Conservation (phyloP, 2,113 vertebrate genomes). For the Ciconia stormi region DNA sequence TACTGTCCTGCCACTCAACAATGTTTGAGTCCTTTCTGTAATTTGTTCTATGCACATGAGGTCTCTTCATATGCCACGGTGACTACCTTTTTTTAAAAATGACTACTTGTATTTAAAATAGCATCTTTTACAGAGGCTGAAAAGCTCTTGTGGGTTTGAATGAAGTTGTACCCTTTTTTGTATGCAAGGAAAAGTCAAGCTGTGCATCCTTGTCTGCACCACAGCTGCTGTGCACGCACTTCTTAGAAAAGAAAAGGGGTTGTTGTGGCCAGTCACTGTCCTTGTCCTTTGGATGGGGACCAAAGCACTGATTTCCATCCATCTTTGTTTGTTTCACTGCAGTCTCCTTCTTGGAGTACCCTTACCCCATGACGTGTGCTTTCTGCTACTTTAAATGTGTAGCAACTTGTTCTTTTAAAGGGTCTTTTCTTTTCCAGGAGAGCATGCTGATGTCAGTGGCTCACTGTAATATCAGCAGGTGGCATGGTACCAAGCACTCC, state of each 20-base stretch:
- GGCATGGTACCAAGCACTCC: neutral
- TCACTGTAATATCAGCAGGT: neutral
- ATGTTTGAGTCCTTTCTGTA: neutral
- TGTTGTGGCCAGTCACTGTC: neutral
- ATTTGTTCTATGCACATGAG: neutral
- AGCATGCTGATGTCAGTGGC: neutral
- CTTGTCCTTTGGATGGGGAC: neutral
- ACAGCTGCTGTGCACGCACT: neutral
- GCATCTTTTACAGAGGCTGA: neutral
- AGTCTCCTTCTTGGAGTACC: neutral
- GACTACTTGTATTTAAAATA: neutral
- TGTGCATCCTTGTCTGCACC: neutral
- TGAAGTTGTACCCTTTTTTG: neutral
- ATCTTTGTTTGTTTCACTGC: neutral
- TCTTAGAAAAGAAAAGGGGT: neutral
- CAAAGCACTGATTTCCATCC: neutral
- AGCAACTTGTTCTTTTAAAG: neutral
- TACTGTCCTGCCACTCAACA: neutral
- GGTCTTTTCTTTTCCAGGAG: neutral
- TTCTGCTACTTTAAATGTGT: neutral
- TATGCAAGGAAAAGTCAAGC: neutral
- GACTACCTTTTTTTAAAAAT: neutral
- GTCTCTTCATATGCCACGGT: neutral
- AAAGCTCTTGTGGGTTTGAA: neutral
- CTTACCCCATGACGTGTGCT: neutral